Base-by-base conservation (phyloP, 2,888 invertebrate genomes). In the Drosophila neotestacea region DNA sequence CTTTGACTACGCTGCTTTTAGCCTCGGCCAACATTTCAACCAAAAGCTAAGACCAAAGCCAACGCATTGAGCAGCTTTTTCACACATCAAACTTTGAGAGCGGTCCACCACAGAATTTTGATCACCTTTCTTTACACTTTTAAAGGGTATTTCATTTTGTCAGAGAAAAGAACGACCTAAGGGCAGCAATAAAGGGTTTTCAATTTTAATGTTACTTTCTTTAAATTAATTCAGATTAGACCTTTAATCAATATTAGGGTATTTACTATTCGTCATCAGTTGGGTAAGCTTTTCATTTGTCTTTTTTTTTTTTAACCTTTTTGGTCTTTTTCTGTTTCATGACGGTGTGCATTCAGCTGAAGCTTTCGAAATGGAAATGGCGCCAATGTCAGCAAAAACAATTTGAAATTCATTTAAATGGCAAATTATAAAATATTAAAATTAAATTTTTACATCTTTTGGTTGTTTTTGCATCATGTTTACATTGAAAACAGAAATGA, bases 341-440 rank as follows among this genome's bases (percentile, higher is more conserved):
- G 28, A 62, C 34, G 56, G 22, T 67, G 44, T 42, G 52, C 56
- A 13, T 55, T 63, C 47, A 55, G 46, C 46, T 63, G 51, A n/a
- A 58, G 56, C 34, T 62, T 58, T 63, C 30, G 51, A 50, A 36
- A 51, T 44, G 52, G 7, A 32, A 62, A 41, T 38, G 63, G 58
- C 68, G 78, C 56, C 64, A 71, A 63, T 66, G 77, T 72, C 72
- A 58, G 63, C 63, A 75, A 50, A 76, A 76, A 51, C 60, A 72
- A 63, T 75, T 75, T 63, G 34, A 60, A 75, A 76, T 61, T 72
- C 67, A 69, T 75, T 79, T 74, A 71, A 65, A 71, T 65, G 58
- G 75, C 65, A 77, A 75, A 79, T 79, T 77, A 75, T 63, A 79
- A 77, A 62, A 61, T 78, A 75, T 79, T 48, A 55, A 72, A 78